Base-by-base conservation (phyloP, 37 sponge, comb jelly and placozoan genomes). In the Ephydatia muelleri region DNA sequence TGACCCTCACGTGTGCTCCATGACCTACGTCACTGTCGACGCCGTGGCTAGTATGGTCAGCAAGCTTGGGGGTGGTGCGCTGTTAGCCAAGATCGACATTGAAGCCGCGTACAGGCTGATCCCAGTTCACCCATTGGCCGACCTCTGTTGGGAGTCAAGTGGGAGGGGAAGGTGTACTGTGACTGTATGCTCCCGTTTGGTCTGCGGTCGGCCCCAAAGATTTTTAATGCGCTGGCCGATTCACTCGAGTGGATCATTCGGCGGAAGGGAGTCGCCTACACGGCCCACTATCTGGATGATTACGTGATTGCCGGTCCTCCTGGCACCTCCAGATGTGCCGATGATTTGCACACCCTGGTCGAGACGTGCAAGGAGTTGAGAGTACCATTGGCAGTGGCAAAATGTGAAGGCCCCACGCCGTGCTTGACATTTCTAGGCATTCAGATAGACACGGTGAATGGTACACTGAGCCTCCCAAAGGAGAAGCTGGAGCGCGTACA, bases 381-480 rank as follows among this genome's bases (percentile, higher is more conserved):
- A 0, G 77, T 85, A 26, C 90, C 90, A 0, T 28, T 84, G 14
- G 90, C 90, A 4, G 0, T 35, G 32, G 82, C 84, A 8, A 89
- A 89, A 34, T 37, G 25, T 43, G 84, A 77, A 28, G 85, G 90
- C 4, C 90, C 90, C 27, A 80, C 77, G 33, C 0, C 81, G n/a
- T 11, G 5, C 19, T 5, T 88, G 0, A 64, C 78, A 14, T 74
- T 88, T n/a, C 65, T 85, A 3, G 86, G 82, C 3, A 85, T 89
- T 23, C 16, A 43, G n/a, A 67, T 89, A 3, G 90, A 89, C 81
- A 79, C 90, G 0, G 72, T 57, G 0, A 49, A 22, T 38, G 30
- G 25, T 26, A 83, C 81, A 25, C 48, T 85, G 32, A 72, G 82
- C 14, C 86, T 85, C 19, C 91, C 83, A 57, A 79, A 43, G 26